Conservation (phyloP, 2,888 invertebrate genomes). For the Metallyticus violacea region DNA sequence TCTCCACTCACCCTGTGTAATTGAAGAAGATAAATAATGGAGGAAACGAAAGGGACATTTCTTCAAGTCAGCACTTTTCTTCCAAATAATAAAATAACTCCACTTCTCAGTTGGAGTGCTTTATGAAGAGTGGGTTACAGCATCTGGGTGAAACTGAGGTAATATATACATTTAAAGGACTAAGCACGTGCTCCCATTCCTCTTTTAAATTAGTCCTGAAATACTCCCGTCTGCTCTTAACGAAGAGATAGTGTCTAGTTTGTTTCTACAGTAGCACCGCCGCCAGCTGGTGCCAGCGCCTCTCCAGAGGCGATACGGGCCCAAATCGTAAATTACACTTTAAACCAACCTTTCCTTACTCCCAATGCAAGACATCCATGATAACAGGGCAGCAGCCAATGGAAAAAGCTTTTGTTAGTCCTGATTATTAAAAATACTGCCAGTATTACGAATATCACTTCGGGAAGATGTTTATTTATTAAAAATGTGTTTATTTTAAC, state of each 20-base stretch:
- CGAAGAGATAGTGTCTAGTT: slow-evolving; percentile 1
- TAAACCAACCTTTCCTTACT: not conserved
- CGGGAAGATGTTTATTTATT: too few species aligned
- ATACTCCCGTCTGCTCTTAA: not conserved
- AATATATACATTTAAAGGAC: not conserved
- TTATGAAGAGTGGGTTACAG: not conserved
- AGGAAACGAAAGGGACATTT: not conserved
- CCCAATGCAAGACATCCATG: not conserved
- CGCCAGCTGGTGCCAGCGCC: not conserved
- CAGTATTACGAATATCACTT: too few species aligned
- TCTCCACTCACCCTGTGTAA: too few species aligned
- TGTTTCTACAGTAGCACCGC: not conserved
- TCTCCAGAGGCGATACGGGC: not conserved
- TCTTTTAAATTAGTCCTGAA: slow-evolving; percentile 7
- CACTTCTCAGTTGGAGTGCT: too few species aligned
- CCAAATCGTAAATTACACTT: slow-evolving; percentile 16
- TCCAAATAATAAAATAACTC: not conserved
- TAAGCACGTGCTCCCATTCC: not conserved
- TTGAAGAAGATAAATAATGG: not conserved
- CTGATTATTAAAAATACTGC: not conserved
- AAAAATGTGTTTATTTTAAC: too few species aligned
- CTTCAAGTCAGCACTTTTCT: not conserved
- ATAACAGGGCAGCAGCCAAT: not conserved
- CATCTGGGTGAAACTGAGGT: not conserved
- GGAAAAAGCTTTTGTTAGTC: not conserved